These are phyloP conservation scores for Trachelus troglodyta DNA, from an alignment of 2,888 invertebrate genomes.

Conservation along the genomic window DNA sequence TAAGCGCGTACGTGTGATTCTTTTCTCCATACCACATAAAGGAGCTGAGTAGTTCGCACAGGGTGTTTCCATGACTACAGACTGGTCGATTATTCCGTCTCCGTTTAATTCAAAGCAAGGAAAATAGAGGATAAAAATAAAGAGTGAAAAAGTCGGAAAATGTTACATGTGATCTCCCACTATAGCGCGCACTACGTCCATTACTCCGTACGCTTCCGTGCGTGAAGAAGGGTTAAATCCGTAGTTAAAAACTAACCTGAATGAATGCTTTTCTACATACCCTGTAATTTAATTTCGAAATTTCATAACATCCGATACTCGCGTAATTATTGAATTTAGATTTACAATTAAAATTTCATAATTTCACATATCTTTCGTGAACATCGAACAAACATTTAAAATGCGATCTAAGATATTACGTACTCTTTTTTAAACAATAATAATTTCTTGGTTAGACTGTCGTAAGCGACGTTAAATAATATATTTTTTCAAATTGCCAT, in stretches of 20 bases:
- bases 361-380: too few relatives aligned
- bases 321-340: too few relatives aligned
- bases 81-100: conserved; percentile 54
- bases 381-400: too few relatives aligned
- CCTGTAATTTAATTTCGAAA: neutral
- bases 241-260: neutral
- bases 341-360: too few relatives aligned
- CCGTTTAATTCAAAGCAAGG: conserved; percentile 26
- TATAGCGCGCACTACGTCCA: neutral
- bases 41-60: conserved; percentile 10
- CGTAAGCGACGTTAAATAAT: neutral
- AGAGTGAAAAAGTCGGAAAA: neutral
- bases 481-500: neutral
- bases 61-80: conserved; percentile 53
- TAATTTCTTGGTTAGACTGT: neutral
- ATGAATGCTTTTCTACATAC: neutral
- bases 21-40: neutral
- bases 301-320: neutral
- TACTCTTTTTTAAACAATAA: neutral
- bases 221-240: neutral
- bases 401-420: neutral
- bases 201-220: neutral
- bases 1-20: neutral
- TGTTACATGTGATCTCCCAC: neutral
- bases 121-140: conserved; percentile 25